Evolutionary conservation across 2,113 vertebrate genomes (phyloP).

Genomic region (Pyrgilauda ruficollis): DNA sequence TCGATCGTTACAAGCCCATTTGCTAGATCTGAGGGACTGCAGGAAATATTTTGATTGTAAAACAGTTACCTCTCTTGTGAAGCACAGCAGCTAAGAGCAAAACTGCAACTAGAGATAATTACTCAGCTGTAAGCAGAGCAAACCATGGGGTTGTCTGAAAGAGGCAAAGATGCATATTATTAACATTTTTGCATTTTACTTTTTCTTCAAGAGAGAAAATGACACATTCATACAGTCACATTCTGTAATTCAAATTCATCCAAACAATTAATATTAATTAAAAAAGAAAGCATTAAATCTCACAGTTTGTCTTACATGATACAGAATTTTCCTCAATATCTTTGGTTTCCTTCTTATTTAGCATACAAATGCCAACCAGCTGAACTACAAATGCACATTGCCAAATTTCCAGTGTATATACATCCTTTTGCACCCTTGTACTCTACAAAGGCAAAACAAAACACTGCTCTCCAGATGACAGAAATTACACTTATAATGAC

Average conservation of each 20-base stretch:
- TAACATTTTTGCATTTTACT: neutral
- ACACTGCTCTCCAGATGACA: neutral
- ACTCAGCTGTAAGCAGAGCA: neutral
- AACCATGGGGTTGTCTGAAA: slow-evolving; percentile 10
- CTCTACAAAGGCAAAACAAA: neutral
- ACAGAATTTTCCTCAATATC: neutral
- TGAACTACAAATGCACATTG: neutral
- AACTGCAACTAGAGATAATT: neutral
- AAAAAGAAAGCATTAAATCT: neutral
- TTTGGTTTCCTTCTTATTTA: neutral
- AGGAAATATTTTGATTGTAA: neutral
- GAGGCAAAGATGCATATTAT: neutral
- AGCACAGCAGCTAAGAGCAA: neutral
- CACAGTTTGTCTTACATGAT: neutral
- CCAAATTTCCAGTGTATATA: neutral
- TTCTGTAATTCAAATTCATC: neutral
- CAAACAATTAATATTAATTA: neutral
- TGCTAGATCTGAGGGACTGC: neutral
- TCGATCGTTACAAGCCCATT: neutral
- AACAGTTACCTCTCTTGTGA: neutral
- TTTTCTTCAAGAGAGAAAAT: neutral
- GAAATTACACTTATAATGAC: neutral
- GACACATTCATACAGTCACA: neutral
- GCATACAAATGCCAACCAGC: neutral
- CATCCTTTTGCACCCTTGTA: neutral